Percentiles rank a stretch among this genome's conserved stretches.
These are phyloP conservation scores for Lophochroa leadbeateri DNA, from an alignment of 2,113 vertebrate genomes.

Conservation along the genomic window DNA sequence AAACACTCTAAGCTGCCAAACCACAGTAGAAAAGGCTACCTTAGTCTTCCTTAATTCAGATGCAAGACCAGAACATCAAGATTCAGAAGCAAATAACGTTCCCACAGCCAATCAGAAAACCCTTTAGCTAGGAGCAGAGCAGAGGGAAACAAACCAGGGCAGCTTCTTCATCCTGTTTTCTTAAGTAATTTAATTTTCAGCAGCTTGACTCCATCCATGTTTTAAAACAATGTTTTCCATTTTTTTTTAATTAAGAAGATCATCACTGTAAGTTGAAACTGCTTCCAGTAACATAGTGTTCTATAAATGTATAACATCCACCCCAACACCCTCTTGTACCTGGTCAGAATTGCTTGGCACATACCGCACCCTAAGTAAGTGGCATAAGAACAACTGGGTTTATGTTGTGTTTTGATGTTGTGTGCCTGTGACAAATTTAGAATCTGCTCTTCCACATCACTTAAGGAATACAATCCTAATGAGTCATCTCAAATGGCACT, in stretches of 20 bases:
- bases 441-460: constrained; percentile 21
- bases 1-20: background rate
- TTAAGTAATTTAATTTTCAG: background rate
- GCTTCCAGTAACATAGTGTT: background rate
- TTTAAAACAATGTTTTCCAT: background rate
- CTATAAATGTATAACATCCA: background rate
- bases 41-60: background rate
- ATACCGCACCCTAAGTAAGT: background rate
- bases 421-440: constrained; percentile 42
- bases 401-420: background rate
- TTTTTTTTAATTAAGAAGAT: background rate
- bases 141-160: background rate
- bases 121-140: background rate
- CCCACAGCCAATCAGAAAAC: background rate
- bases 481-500: constrained; percentile 43
- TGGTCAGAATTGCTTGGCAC: background rate
- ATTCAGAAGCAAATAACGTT: background rate
- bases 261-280: background rate
- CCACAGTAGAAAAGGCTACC: background rate
- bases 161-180: background rate
- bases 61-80: background rate
- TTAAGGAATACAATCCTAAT: constrained; percentile 21
- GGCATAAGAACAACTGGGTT: background rate
- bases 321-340: background rate
- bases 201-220: background rate